These are phyloP conservation scores for Macrosoma leucophasiata DNA, from an alignment of 2,888 invertebrate genomes.

Conservation along the genomic window DNA sequence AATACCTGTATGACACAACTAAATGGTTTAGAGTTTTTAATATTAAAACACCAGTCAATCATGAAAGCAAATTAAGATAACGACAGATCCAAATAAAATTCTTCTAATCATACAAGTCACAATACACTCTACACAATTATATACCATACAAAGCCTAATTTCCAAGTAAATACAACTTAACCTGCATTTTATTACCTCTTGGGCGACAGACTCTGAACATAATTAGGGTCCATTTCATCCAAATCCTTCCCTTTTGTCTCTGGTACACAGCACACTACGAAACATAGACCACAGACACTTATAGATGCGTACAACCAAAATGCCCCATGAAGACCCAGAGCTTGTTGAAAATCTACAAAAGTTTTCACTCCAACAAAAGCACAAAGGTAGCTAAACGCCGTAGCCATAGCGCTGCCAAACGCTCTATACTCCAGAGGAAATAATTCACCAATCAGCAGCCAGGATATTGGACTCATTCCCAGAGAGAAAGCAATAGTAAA, in stretches of 20 bases:
- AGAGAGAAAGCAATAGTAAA: conserved; percentile 91
- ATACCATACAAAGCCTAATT: conserved; percentile 27
- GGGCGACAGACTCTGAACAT: conserved; percentile 68
- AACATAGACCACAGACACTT: conserved; percentile 87
- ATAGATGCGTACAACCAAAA: conserved; percentile 93
- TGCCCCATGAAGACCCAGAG: conserved; percentile 86
- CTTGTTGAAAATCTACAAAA: conserved; percentile 87
- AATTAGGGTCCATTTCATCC: conserved; percentile 89
- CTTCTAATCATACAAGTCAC: no score
- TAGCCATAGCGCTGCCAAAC: conserved; percentile 90
- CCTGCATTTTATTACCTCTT: conserved; percentile 48
- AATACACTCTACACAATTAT: conserved; percentile 17
- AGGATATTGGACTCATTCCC: conserved; percentile 92
- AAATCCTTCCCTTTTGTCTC: conserved; percentile 94
- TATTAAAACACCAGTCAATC: no score
- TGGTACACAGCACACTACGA: conserved; percentile 90
- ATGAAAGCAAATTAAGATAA: no score
- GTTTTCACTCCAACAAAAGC: conserved; percentile 92
- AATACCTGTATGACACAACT: no score
- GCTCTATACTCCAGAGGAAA: conserved; percentile 90
- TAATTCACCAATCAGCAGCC: conserved; percentile 88
- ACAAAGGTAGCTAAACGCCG: conserved; percentile 90
- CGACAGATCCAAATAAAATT: no score
- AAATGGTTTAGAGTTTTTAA: no score
- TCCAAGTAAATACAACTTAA: conserved; percentile 28